Conservation (phyloP, 2,113 vertebrate genomes). For the Neopipo cinnamomea region DNA sequence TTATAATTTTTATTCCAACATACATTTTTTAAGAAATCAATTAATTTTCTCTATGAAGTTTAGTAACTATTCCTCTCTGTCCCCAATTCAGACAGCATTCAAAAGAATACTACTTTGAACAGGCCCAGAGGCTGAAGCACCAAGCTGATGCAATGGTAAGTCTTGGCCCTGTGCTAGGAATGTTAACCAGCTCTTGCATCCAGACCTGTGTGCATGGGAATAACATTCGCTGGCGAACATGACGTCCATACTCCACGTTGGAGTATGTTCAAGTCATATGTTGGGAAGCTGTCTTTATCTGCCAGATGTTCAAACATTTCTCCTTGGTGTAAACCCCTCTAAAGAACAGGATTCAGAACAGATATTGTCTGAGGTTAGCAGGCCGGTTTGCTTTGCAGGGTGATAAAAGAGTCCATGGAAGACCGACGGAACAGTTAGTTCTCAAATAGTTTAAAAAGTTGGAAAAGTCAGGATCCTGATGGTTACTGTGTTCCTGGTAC, state of each 20-base stretch:
- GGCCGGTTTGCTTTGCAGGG: background rate
- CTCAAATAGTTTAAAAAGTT: background rate
- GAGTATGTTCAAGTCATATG: background rate
- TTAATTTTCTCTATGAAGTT: background rate
- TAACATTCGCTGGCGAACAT: background rate
- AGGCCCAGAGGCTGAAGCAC: constrained; percentile 92
- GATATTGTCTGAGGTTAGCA: background rate
- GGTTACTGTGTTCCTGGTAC: background rate
- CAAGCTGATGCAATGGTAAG: constrained; percentile 92
- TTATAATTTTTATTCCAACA: background rate
- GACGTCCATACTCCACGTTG: background rate
- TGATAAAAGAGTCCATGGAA: background rate
- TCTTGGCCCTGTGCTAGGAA: background rate
- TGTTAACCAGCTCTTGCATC: background rate
- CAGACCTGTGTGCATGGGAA: background rate
- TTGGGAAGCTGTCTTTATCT: background rate
- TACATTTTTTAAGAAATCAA: background rate
- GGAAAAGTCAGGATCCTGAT: background rate
- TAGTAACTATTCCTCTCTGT: background rate
- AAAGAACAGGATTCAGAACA: background rate
- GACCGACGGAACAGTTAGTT: background rate
- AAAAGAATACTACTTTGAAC: constrained; percentile 86
- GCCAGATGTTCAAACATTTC: background rate
- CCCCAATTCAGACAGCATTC: constrained; percentile 75
- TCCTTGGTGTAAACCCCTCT: background rate